phyloP scores from a whole-genome alignment of 2,888 invertebrate genomes.

The Netelia inedita region DNA sequence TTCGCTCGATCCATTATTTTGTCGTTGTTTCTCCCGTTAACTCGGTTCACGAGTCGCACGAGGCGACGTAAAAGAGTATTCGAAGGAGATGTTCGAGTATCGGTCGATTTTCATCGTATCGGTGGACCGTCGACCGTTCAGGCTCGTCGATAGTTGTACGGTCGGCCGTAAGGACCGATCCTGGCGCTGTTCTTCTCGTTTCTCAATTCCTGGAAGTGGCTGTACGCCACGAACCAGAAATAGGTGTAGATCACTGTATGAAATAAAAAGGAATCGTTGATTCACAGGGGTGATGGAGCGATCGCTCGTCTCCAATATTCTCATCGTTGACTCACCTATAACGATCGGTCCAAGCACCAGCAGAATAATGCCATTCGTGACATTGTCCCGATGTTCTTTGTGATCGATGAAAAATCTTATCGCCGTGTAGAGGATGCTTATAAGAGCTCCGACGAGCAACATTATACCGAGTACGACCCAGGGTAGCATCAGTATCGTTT shows the following conservation, averaged over 20 bases:
- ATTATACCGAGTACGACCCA: slow-evolving; percentile 94
- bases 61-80: too few relatives aligned
- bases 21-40: not conserved
- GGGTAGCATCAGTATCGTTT: slow-evolving; percentile 93
- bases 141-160: slow-evolving; percentile 82
- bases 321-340: slow-evolving; percentile 40
- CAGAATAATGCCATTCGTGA: slow-evolving; percentile 87
- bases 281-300: slow-evolving; percentile 26
- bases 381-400: slow-evolving; percentile 76
- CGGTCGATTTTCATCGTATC: not conserved
- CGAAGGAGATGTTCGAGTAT: too few relatives aligned
- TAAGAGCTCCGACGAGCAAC: slow-evolving; percentile 91
- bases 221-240: slow-evolving; percentile 94
- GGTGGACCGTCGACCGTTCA: slow-evolving; percentile 68
- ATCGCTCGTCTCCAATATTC: not conserved
- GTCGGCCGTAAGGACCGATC: slow-evolving; percentile 83
- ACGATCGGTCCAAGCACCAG: slow-evolving; percentile 87
- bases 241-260: slow-evolving; percentile 92
- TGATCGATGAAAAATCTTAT: slow-evolving; percentile 91
- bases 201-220: slow-evolving; percentile 90
- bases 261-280: slow-evolving; percentile 58
- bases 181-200: slow-evolving; percentile 80
- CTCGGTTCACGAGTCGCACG: too few relatives aligned
- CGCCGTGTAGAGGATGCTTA: slow-evolving; percentile 92
- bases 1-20: slow-evolving; percentile 13